A percentile compares a stretch with the other conserved stretches of the same genome.
These are phyloP conservation scores for Epizoanthus scotinus DNA, from an alignment of 92 coral and sea anemone genomes.

Conservation along the genomic window DNA sequence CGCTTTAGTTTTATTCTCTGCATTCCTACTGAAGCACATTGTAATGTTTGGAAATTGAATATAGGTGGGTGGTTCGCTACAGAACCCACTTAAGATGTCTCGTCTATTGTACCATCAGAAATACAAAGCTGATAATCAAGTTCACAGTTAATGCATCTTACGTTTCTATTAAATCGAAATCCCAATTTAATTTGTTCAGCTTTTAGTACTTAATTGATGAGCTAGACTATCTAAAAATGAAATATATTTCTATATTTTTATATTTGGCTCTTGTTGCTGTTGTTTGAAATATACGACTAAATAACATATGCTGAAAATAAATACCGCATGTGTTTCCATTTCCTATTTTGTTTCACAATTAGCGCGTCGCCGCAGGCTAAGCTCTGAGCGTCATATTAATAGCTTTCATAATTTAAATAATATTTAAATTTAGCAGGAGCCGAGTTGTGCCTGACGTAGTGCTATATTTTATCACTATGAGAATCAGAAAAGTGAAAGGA, in stretches of 20 bases:
- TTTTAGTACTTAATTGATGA: not conserved
- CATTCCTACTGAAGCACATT: not conserved
- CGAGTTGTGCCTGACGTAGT: constrained; percentile 11
- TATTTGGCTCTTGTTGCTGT: not conserved
- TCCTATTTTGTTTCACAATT: constrained; percentile 48
- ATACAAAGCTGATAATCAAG: constrained; percentile 19
- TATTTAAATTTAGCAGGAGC: constrained; percentile 16
- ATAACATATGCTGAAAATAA: constrained; percentile 20
- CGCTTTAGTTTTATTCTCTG: not conserved
- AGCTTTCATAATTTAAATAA: constrained; percentile 36
- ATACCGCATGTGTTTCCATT: constrained; percentile 38
- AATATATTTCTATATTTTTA: not conserved
- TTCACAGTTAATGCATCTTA: constrained; percentile 27
- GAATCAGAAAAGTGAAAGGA: not conserved
- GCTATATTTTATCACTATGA: constrained; percentile 12
- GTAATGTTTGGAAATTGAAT: not conserved
- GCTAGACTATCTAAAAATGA: not conserved
- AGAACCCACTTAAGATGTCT: not conserved
- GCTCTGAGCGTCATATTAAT: constrained; percentile 33
- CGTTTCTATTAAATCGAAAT: constrained; percentile 12
- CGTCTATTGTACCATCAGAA: constrained; percentile 21
- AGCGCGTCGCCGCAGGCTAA: constrained; percentile 41
- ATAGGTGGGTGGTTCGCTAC: not conserved
- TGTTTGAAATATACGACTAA: not conserved
- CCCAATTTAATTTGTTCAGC: not conserved